Base-by-base conservation (phyloP, 2,113 vertebrate genomes). In the Notechis scutatus region DNA sequence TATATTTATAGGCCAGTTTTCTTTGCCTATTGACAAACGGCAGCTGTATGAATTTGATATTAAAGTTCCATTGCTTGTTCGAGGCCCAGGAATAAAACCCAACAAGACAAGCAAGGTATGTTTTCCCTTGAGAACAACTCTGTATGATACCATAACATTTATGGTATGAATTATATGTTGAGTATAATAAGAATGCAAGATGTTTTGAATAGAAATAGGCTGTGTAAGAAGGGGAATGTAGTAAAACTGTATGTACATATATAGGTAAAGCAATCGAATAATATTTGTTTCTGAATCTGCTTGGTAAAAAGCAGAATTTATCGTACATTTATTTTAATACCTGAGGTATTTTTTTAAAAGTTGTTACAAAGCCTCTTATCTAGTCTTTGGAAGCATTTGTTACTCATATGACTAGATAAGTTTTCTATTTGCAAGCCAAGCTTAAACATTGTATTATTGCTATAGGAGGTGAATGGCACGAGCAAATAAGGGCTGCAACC, bases 21-120 rank as follows among this genome's bases (percentile, higher is more conserved):
- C 99, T 92, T 97, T 99, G 94, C 99, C 99, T 26, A 97, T 99
- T 97, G 99, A 99, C 96, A 99, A 99, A 96, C 96, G 99, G 81
- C 99, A 99, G 95, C 98, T 99, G 8, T 99, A 99, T 94, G 99
- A 99, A 94, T 99, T 99, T 96, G 99, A 99, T 93, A 99, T 99
- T 97, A 98, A 98, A 97, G 99, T 99, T 95, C 99, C 99, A 85
- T 97, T 99, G 81, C 96, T 99, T 96, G 99, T 99, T 94, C 97
- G 99, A 97, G 99, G 99, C 39, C 99, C 99, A 9, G 98, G 98
- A 89, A 98, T 99, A 96, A 99, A 99, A 95, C 97, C 98, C 93
- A 99, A 99, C 95, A 98, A 99, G 97, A 99, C 97, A 91, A 98
- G 97, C 95, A 97, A 98, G 98, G 99, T 99, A 97, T 92, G 95